Evolutionary conservation across 2,888 invertebrate genomes (phyloP), one percentile per base, ranked within the genome.

Genomic region (Abrostola triplasia): DNA sequence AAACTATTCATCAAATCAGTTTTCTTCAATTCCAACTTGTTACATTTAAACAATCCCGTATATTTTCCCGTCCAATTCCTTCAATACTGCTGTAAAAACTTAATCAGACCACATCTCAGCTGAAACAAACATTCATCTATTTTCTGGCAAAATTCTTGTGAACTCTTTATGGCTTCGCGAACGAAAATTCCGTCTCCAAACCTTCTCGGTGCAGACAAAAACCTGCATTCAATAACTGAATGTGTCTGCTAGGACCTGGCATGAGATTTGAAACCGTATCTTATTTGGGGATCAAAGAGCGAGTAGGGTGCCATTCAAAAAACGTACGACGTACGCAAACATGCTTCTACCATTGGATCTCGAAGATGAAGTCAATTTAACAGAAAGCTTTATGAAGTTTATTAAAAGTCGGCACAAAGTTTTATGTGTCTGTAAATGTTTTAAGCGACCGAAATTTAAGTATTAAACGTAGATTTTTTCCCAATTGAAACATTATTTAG

Each of bases 251-350:
- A 59, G 67, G 72, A 80, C 74, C 62, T 76, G 70, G 80, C 83
- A 83, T 70, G 83, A 84, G 85, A 87, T 89, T 83, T 87, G 87
- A 88, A 88, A 86, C 82, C 82, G 88, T 90, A 90, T 91, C 90
- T 90, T 89, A 86, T 90, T 91, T 90, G 85, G 77, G 80, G 88
- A 90, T 90, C 90, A 90, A 87, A 90, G 88, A 79, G 76, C 73
- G 52, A 65, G 68, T 67, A 77, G 78, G 80, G 76, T 64, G 73
- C 80, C 84, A 82, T 88, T 90, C 86, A 88, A 84, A 88, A 88
- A 86, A 82, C 79, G 80, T 74, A 80, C 73, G 79, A 68, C 67
- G 76, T 48, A 47, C 64, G 81, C 82, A 87, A 88, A 88, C 79
- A 83, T 11, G 52, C 55, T 63, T 48, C 12, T 80, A 87, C 85